Evolutionary conservation across 2,888 invertebrate genomes (phyloP).

Genomic region (Tortrix viridana): DNA sequence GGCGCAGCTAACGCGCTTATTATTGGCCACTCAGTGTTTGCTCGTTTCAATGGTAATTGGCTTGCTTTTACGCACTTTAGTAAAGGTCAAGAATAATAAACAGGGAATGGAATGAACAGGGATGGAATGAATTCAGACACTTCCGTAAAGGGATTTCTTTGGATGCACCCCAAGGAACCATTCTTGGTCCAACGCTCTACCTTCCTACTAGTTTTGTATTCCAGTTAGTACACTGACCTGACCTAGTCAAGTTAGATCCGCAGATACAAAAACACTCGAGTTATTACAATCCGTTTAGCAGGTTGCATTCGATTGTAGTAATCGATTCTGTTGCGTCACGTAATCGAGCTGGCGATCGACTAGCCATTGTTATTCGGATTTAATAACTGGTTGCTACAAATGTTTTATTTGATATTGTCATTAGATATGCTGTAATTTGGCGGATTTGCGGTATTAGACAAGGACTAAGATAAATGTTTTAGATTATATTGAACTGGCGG

Average conservation of each 20-base stretch:
- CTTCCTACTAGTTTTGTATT: not conserved
- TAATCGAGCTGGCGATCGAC: slow-evolving; percentile 23
- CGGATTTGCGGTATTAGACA: slow-evolving; percentile 7
- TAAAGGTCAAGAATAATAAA: slow-evolving; percentile 28
- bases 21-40: slow-evolving; percentile 20
- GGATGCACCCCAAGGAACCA: not conserved
- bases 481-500: not conserved
- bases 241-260: slow-evolving; percentile 13
- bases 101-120: not conserved
- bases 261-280: slow-evolving; percentile 19
- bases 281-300: slow-evolving; percentile 25
- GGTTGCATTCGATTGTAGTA: slow-evolving; percentile 22
- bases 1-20: slow-evolving; percentile 15
- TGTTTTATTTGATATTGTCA: slow-evolving; percentile 5
- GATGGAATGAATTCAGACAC: no score
- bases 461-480: not conserved
- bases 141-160: no score
- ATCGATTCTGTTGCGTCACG: slow-evolving; percentile 30
- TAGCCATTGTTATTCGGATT: slow-evolving; percentile 20
- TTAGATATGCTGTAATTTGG: slow-evolving; percentile 7
- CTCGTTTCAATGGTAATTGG: slow-evolving; percentile 22
- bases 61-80: slow-evolving; percentile 30
- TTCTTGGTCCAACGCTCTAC: not conserved
- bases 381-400: slow-evolving; percentile 18
- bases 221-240: not conserved